Evolutionary conservation across 2,797 vertebrate species (phyloP), one percentile per base, ranked within the genome.

Genomic region (Etheostoma perlongum): DNA sequence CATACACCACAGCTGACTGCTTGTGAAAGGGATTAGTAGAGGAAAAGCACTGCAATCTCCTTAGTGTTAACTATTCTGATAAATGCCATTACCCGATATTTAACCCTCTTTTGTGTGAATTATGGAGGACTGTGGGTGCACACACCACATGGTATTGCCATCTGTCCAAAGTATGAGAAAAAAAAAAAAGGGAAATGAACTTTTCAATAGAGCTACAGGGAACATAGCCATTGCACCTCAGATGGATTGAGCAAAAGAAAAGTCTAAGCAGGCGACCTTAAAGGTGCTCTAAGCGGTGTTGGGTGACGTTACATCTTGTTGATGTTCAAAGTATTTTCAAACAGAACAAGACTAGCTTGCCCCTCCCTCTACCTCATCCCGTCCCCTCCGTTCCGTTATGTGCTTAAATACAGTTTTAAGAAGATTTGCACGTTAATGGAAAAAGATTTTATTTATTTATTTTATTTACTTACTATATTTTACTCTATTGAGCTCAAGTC

Each of bases 81-180:
- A 73, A 85, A 85, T 86, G 72, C 59, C 82, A 83, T 92, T 88
- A 85, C 52, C 84, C 79, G n/a, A 85, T 85, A 86, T 83, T 88
- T 89, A 89, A 92, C 87, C 83, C 76, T 85, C 80, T 83, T 93
- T 88, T 62, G 73, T 79, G 78, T 89, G 60, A 92, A 92, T 89
- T 89, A 90, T 89, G 90, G 54, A 92, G 83, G 79, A 73, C 72
- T 58, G 44, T 83, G 76, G 64, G 73, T 67, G 82, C 81, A 77
- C 63, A 67, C 69, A 44, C 82, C 89, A 93, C 89, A 90, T 92
- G 88, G 83, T 88, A 91, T 85, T 78, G 75, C 92, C 91, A 94
- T 94, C 89, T 94, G 92, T 88, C 82, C 65, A 13, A 67, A 83
- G 58, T 78, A 80, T 36, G 77, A 51, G 67, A 74, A 65, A 40